Evolutionary conservation across 2,888 invertebrate genomes (phyloP).

Genomic region (Acronicta alni): DNA sequence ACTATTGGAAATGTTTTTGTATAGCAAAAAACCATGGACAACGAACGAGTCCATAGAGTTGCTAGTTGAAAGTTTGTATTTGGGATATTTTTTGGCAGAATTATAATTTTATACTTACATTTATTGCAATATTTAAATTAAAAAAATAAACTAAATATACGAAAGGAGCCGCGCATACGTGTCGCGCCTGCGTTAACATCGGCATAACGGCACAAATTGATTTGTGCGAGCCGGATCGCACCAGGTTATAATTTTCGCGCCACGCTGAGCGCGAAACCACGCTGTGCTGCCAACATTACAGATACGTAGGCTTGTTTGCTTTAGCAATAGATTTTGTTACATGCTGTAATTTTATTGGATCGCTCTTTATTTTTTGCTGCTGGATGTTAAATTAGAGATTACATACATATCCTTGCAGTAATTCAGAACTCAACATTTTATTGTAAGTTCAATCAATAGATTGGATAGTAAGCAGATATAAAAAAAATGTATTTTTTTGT

Average conservation of each 20-base stretch:
- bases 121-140: slow-evolving; percentile 7
- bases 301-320: slow-evolving; percentile 63
- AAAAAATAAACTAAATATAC: slow-evolving; percentile 38
- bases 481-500: no score
- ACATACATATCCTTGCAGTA: background rate
- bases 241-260: slow-evolving; percentile 86
- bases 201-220: slow-evolving; percentile 79
- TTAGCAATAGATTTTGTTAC: slow-evolving; percentile 51
- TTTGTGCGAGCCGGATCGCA: slow-evolving; percentile 72
- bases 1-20: no score
- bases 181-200: slow-evolving; percentile 65
- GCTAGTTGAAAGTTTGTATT: no score
- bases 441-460: no score
- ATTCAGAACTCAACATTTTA: no score
- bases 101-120: no score
- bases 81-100: no score
- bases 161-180: slow-evolving; percentile 55
- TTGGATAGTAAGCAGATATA: no score
- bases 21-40: no score
- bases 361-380: slow-evolving; percentile 4
- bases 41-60: no score
- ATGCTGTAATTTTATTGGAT: slow-evolving; percentile 20
- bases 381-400: background rate
- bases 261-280: slow-evolving; percentile 76
- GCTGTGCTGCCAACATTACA: slow-evolving; percentile 73